phyloP scores from a whole-genome alignment of 1,140 invertebrate species.

The Metopolophium dirhodum region DNA sequence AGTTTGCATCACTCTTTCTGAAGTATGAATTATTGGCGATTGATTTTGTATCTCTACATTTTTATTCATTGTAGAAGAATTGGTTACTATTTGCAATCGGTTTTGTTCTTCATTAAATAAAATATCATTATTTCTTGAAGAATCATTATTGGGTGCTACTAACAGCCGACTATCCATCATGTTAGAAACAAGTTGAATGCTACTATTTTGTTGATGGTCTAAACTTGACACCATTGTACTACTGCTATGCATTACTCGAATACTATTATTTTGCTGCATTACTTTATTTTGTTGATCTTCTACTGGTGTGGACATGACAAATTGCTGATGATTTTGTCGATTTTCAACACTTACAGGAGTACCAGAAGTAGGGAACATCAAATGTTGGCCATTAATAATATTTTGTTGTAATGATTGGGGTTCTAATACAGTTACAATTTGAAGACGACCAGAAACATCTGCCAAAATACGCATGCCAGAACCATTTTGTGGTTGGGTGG shows the following conservation, averaged over 20 bases:
- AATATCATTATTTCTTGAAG: constrained; percentile 49
- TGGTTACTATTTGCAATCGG: constrained; percentile 48
- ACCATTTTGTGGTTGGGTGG: constrained; percentile 60
- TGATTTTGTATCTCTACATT: constrained; percentile 52
- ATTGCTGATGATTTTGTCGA: constrained; percentile 54
- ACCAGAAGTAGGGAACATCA: constrained; percentile 46
- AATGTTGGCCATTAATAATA: constrained; percentile 54
- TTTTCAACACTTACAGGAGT: constrained; percentile 51
- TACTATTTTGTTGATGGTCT: constrained; percentile 54
- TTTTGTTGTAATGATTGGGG: constrained; percentile 48
- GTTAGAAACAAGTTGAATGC: constrained; percentile 49
- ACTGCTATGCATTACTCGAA: constrained; percentile 55
- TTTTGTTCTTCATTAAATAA: constrained; percentile 54
- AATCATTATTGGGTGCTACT: constrained; percentile 40
- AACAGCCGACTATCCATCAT: constrained; percentile 44
- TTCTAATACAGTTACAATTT: constrained; percentile 58
- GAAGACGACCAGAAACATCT: constrained; percentile 58
- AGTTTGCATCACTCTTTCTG: constrained; percentile 51
- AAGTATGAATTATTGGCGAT: constrained; percentile 46
- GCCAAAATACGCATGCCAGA: constrained; percentile 59
- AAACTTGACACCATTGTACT: constrained; percentile 56
- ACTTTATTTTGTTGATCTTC: constrained; percentile 52
- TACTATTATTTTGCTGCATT: constrained; percentile 53
- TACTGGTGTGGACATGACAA: constrained; percentile 50
- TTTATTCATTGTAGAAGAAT: constrained; percentile 50